Base-by-base conservation (phyloP, 1,140 invertebrate species). In the Tigriopus japonicus region DNA sequence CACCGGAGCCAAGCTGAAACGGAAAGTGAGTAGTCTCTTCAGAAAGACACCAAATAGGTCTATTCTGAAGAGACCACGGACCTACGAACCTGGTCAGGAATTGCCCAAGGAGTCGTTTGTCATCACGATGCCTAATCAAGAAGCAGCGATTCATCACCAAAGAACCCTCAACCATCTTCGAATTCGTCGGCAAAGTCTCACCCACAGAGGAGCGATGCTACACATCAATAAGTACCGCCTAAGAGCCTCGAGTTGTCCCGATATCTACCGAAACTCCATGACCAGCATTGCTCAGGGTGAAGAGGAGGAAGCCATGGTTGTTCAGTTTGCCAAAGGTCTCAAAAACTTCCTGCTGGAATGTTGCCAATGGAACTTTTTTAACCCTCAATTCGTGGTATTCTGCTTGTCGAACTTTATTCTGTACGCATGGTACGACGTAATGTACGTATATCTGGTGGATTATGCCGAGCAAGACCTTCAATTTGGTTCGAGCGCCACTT, bases 201-300 rank as follows among this genome's bases (percentile, higher is more conserved):
- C 84, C 67, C 85, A 87, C 70, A 79, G 87, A 63, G 84, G 83
- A 49, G 85, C 85, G 1, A 83, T 86, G 71, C 71, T 87, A 28
- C 86, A 86, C 69, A 80, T 85, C 56, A 80, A 81, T 62, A 78
- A 82, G 59, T 91, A 91, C 70, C 77, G 83, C 52, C 72, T 90
- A 60, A 77, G 86, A 52, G 86, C 87, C 9, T 89, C 86, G 0
- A 89, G 86, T 17, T 90, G 86, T 71, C 87, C 87, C 0, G 82
- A 91, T 71, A 90, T 92, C 67, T 89, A 87, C 69, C 78, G 83
- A 64, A 89, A 89, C 68, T 89, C 86, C 0, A 89, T 89, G 81
- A 84, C 84, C 10, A 87, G 86, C 0, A 78, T 89, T 19, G 80
- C 81, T 28, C 81, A 84, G 68, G 79, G 84, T 66, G 80, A 81